Evolutionary conservation across 2,888 invertebrate genomes (phyloP).

Genomic region (Scotopteryx bipunctaria): DNA sequence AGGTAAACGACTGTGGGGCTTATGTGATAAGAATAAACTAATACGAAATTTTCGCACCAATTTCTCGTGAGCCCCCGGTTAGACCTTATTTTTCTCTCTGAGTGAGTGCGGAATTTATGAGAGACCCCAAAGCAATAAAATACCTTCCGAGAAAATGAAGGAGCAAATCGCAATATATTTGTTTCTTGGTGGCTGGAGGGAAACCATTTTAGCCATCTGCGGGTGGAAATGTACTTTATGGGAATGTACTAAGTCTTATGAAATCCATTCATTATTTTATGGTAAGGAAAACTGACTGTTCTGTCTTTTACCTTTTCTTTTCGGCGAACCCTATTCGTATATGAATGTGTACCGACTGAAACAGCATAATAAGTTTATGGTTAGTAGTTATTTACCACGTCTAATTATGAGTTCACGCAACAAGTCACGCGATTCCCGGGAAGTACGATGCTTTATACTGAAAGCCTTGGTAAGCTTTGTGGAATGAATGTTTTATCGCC

Average conservation of each 20-base stretch:
- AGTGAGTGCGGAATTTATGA: conserved; percentile 80
- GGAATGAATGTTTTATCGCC: conserved; percentile 50
- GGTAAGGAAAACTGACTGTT: conserved; percentile 31
- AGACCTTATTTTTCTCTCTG: conserved; percentile 79
- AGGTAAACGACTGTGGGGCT: conserved; percentile 48
- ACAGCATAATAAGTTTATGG: neutral
- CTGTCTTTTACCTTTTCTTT: conserved; percentile 29
- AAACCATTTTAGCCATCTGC: conserved; percentile 72
- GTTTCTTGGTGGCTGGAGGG: conserved; percentile 75
- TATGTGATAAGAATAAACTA: conserved; percentile 69
- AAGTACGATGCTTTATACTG: conserved; percentile 18
- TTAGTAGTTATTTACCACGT: neutral
- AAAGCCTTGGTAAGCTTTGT: conserved; percentile 32
- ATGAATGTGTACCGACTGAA: neutral
- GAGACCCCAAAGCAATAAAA: conserved; percentile 81
- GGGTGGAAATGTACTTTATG: conserved; percentile 67
- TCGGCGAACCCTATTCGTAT: conserved; percentile 7
- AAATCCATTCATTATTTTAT: conserved; percentile 55
- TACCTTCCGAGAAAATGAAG: conserved; percentile 82
- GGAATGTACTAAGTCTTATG: conserved; percentile 53
- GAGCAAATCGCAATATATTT: conserved; percentile 82
- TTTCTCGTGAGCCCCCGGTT: conserved; percentile 62
- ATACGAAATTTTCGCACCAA: conserved; percentile 74
- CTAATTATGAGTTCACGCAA: conserved; percentile 3
- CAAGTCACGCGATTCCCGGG: conserved; percentile 5